Evolutionary conservation across 2,888 invertebrate genomes (phyloP).

Genomic region (Latrodectus hesperus): DNA sequence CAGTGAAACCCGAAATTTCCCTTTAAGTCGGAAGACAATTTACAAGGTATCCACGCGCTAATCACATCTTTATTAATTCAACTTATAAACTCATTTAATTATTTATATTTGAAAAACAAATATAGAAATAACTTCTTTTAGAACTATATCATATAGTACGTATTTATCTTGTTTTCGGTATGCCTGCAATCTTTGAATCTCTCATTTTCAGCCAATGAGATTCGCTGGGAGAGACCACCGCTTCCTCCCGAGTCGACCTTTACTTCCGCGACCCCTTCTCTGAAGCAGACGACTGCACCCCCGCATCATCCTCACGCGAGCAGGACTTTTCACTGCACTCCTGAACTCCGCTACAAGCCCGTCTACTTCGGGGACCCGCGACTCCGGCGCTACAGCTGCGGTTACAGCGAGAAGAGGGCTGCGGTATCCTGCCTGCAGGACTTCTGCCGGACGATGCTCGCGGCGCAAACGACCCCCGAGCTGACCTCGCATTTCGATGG

Average conservation of each 20-base stretch:
- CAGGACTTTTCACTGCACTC: constrained; percentile 54
- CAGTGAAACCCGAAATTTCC: too few species aligned
- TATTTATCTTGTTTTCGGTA: too few species aligned
- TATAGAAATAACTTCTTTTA: too few species aligned
- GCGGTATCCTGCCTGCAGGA: constrained; percentile 37
- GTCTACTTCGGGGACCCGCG: constrained; percentile 57
- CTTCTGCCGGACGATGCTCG: constrained; percentile 59
- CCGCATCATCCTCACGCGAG: neutral
- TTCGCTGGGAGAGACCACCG: constrained; percentile 32
- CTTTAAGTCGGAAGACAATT: too few species aligned
- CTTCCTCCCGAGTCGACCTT: constrained; percentile 37
- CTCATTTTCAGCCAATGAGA: constrained; percentile 30
- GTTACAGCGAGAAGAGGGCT: constrained; percentile 30
- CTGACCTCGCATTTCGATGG: neutral
- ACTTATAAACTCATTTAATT: too few species aligned
- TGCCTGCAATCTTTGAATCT: neutral
- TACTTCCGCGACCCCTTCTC: neutral
- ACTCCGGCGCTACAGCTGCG: constrained; percentile 49
- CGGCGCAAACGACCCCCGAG: constrained; percentile 37
- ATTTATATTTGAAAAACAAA: too few species aligned
- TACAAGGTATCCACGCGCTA: too few species aligned
- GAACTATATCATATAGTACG: too few species aligned
- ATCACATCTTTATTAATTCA: too few species aligned
- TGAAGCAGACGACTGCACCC: neutral
- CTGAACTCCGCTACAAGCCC: constrained; percentile 57